Conservation (phyloP, 1,140 invertebrate genomes). For the Caenorhabditis inopinata region DNA sequence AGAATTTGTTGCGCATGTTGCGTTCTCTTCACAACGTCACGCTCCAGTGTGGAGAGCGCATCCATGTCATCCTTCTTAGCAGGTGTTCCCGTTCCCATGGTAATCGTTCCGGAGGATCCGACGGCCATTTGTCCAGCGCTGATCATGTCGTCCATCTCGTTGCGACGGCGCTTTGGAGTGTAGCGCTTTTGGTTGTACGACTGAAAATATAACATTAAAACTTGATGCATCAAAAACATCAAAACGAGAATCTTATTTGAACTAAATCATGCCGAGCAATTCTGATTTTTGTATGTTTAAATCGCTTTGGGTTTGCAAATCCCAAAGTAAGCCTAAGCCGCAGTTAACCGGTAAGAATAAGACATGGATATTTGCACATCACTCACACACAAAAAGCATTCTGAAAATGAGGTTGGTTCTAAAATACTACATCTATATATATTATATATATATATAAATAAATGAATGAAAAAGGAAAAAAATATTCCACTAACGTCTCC, state of each 20-base stretch:
- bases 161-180: constrained; percentile 45
- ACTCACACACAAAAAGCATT: background rate
- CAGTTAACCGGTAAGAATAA: too few relatives aligned
- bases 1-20: constrained; percentile 48
- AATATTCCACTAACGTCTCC: constrained; percentile 21
- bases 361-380: too few relatives aligned
- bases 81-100: constrained; percentile 1
- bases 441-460: background rate
- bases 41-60: constrained; percentile 42
- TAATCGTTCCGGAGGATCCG: background rate
- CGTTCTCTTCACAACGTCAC: constrained; percentile 49
- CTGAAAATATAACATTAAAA: background rate
- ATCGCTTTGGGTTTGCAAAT: too few relatives aligned
- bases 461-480: background rate
- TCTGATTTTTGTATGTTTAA: too few relatives aligned
- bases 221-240: too few relatives aligned
- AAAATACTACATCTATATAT: too few relatives aligned
- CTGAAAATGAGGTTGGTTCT: background rate
- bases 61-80: constrained; percentile 44
- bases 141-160: constrained; percentile 23
- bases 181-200: constrained; percentile 50
- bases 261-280: too few relatives aligned
- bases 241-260: too few relatives aligned
- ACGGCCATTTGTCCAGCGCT: constrained; percentile 9
- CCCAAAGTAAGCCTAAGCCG: too few relatives aligned